Evolutionary conservation across 2,113 vertebrate genomes (phyloP), one percentile per base, ranked within the genome.

Genomic region (Athene noctua): DNA sequence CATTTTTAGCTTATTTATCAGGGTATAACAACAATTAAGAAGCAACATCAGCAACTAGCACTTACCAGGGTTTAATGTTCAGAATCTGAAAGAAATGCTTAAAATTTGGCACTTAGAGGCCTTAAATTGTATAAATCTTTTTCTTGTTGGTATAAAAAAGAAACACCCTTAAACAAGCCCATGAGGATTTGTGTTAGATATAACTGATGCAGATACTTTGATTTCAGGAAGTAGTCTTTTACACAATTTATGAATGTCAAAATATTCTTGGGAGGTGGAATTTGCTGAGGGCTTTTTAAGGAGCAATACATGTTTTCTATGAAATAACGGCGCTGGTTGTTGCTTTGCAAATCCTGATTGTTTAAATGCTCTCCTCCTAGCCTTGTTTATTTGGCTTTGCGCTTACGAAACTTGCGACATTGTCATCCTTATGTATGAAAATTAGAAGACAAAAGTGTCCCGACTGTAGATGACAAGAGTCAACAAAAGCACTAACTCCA

Each of bases 1-100:
- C 95, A 90, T 97, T 97, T 97, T 97, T 96, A 94, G 86, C 86
- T 97, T 96, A 95, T 97, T 98, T 98, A 97, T 97, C 96, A 80
- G 93, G 63, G 87, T 97, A 77, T 97, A 97, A 92, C 96, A 95
- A 92, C 94, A 97, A 93, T 97, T 97, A 97, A 94, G 88, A 94
- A 84, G 70, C 30, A 42, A 23, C 81, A 88, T 83, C 18, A 42
- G 71, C 82, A 95, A 5, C 85, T 71, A 86, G 79, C 44, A 30
- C 81, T 88, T 96, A 73, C 40, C 61, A 67, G 47, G 9, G 52
- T 72, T 95, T 88, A 92, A 63, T 34, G 49, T 81, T 82, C 55
- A 88, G 51, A 32, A 29, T 61, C 62, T 73, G 54, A 86, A 86
- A 94, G 44, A 81, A 84, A 38, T 17, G 18, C 70, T 79, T 61